These are phyloP conservation scores for Crotalus tigris DNA, from an alignment of 2,113 vertebrate genomes.

Conservation along the genomic window DNA sequence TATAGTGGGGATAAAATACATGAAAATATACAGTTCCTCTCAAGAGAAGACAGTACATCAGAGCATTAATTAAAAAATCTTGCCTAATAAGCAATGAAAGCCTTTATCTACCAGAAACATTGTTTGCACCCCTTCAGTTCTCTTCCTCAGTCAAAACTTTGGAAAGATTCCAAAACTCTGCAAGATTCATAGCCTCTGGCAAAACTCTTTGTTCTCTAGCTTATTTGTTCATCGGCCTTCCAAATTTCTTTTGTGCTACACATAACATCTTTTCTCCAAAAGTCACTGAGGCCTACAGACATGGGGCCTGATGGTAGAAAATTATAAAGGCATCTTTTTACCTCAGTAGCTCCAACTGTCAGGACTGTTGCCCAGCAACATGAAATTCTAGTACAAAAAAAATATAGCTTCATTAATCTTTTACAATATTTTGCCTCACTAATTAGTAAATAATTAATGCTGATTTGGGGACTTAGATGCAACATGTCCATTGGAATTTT, in stretches of 20 bases:
- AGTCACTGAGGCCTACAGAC: slow-evolving; percentile 32
- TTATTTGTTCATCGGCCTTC: not conserved
- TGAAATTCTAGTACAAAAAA: slow-evolving; percentile 44
- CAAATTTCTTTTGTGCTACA: not conserved
- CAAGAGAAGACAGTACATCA: not conserved
- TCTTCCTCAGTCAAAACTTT: not conserved
- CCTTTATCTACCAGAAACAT: not conserved
- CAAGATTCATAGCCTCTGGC: slow-evolving; percentile 4
- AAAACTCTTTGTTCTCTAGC: not conserved
- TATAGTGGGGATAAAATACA: not conserved
- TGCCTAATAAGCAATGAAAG: not conserved
- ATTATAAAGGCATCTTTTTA: slow-evolving; percentile 29
- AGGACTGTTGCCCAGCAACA: slow-evolving; percentile 63
- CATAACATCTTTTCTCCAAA: slow-evolving; percentile 5
- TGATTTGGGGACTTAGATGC: slow-evolving; percentile 38
- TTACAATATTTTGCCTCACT: slow-evolving; percentile 66
- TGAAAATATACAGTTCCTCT: not conserved
- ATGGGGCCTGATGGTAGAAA: slow-evolving; percentile 31
- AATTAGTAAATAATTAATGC: slow-evolving; percentile 65
- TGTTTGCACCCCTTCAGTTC: not conserved
- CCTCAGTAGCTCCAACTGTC: slow-evolving; percentile 39
- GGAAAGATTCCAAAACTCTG: not conserved
- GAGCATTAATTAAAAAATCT: not conserved
- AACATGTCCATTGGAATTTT: slow-evolving; percentile 31
- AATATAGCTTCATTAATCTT: slow-evolving; percentile 65